A percentile compares a stretch with the other conserved stretches of the same genome.
Evolutionary conservation across 2,888 invertebrate species (phyloP).

Genomic region (Drosophila anomelani): DNA sequence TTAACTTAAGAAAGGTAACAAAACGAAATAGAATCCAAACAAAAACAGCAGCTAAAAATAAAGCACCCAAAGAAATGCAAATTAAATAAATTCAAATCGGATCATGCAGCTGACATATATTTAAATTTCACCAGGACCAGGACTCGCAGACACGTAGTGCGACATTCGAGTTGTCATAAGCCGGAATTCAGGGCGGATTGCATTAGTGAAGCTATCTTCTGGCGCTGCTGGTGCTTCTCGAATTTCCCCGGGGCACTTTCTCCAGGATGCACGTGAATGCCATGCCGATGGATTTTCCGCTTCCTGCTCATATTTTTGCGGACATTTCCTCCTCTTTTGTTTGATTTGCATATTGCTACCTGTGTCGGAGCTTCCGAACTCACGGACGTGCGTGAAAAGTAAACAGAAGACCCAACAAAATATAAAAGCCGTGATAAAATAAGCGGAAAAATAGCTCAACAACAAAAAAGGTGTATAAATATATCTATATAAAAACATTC

Average conservation of each 20-base stretch:
- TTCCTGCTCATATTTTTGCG: constrained; percentile 32
- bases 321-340: constrained; percentile 43
- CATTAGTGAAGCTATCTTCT: constrained; percentile 56
- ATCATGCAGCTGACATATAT: constrained; percentile 22
- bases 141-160: constrained; percentile 15
- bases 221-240: background rate
- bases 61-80: constrained; percentile 18
- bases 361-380: constrained; percentile 57
- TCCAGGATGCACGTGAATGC: constrained; percentile 53
- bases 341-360: constrained; percentile 79
- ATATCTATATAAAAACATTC: constrained; percentile 32
- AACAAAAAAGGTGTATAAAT: constrained; percentile 15
- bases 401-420: constrained; percentile 40
- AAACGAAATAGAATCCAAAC: background rate
- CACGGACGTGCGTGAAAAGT: constrained; percentile 43
- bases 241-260: constrained; percentile 32
- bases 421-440: constrained; percentile 69
- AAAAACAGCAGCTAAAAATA: background rate
- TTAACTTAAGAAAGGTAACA: background rate
- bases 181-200: constrained; percentile 56
- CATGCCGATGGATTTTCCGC: constrained; percentile 59
- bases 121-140: constrained; percentile 15
- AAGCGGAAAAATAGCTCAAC: constrained; percentile 74
- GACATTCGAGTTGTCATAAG: constrained; percentile 39
- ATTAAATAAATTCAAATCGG: constrained; percentile 39